Evolutionary conservation across 1,140 invertebrate species (phyloP), one percentile per base, ranked within the genome.

Genomic region (Agraylea sexmaculata): DNA sequence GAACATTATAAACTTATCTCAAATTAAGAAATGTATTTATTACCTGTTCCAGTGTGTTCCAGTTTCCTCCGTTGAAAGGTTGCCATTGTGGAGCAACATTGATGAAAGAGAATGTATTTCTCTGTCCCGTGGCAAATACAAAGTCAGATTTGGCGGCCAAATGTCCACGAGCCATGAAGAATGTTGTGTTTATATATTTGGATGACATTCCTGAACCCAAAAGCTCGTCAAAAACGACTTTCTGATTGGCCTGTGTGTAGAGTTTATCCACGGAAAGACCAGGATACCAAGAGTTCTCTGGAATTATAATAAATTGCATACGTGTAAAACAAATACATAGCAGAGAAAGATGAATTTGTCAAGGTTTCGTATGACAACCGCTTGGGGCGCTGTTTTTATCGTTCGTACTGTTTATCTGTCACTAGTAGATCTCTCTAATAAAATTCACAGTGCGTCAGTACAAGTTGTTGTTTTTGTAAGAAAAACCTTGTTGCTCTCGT

Each of bases 41-140:
- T 47, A 65, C 62, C 47, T 59, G 55, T 53, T 68, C 65, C 7
- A 68, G 47, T 29, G 39, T 53, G 49, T 65, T 64, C 76, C 77
- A 80, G 54, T 80, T 80, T 23, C 71, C 73, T 33, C 62, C 71
- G 46, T 78, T 78, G 43, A 79, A 72, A 4, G 61, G 66, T 42
- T 78, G 73, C 77, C 77, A 80, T 41, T 75, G 75, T 2, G 75
- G 75, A 3, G 68, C 73, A 3, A 62, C 68, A 51, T 80, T 81
- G 7, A 75, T 67, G 52, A 73, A 80, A 47, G 70, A 70, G 56
- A 76, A 80, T 2, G 75, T 75, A n/a, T 73, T 60, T 1, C 71
- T 64, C 52, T 82, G 76, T 34, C 74, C 70, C 10, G 68, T 56
- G 0, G 67, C 75, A 44, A 69, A 77, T 2, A 78, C 59, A 32